Base-by-base conservation (phyloP, 1,140 invertebrate species). In the Pseudomyrmex dendroicus region DNA sequence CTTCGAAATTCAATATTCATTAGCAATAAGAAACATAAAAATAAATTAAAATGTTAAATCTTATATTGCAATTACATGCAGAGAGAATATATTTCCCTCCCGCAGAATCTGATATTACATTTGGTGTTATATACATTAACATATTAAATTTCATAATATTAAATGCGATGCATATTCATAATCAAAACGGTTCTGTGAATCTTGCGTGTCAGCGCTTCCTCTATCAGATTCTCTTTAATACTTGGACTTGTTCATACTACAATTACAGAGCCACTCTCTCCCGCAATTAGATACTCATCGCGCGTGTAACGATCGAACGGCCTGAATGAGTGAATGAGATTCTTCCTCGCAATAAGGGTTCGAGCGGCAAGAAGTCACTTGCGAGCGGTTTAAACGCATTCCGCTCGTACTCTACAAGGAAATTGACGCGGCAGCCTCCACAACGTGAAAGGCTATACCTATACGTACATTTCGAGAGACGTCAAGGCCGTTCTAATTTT, bases 231-330 rank as follows among this genome's bases (percentile, higher is more conserved):
- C 76, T 70, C 63, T 78, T 78, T 25, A 44, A 15, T 80, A 46
- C 66, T 46, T 20, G 0, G 59, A 48, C 15, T 72, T 80, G 46
- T 48, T 54, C 8, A 15, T 78, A 22, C 56, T 59, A 48, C 54
- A 25, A 68, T 35, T 35, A 15, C 25, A 52, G 20, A 68, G 22
- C 66, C 44, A 70, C 67, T 80, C 76, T 80, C 54, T 72, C 54
- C n/a, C 7, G 66, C 54, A 78, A 80, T 80, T 80, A 80, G 76
- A 59, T 80, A 80, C 44, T 50, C 68, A 80, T 80, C 76, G 76
- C 54, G 76, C 54, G 44, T 59, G 64, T 46, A 59, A 20, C 54
- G 54, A 70, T 48, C 44, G 46, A 80, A 72, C 59, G 54, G 64
- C 20, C 54, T 70, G 54, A 78, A 10, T 8, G 54, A 48, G 15